Evolutionary conservation across 2,113 vertebrate genomes (phyloP), one percentile per base, ranked within the genome.

Genomic region (Montifringilla adamsi): DNA sequence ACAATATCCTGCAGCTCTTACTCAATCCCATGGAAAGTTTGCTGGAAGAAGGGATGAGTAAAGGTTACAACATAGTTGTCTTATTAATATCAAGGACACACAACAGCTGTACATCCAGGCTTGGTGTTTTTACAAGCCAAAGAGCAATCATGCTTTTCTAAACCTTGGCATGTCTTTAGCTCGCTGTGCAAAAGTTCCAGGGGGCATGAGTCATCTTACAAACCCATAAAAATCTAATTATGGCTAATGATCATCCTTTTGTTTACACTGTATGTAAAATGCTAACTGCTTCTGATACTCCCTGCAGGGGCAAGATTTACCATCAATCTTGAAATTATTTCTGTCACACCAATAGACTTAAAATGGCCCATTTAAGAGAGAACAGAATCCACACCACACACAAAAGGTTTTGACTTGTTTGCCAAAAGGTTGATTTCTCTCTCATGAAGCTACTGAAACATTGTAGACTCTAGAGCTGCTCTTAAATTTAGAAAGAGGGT

Each of bases 141-240:
- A 89, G 89, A 91, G 83, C 53, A 94, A 79, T 84, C 80, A 76
- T 1, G 11, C 56, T 96, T 88, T 73, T 64, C 86, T 91, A 85
- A 95, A 89, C 75, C 88, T 95, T 96, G 92, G 94, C 89, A 49
- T 35, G 66, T 50, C 85, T 95, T 63, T 56, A 90, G 91, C 63
- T 96, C 0, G 0, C 90, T 87, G 44, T 22, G 74, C 77, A 89
- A 41, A 58, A 92, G 53, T 95, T 96, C 85, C 94, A 82, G 67
- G 83, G 91, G 86, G 69, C 86, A 94, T 92, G 94, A 96, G 83
- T 96, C 95, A 94, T 86, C 70, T 82, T 80, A 92, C 68, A 95
- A 94, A 92, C 55, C 95, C 90, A 96, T 97, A 95, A 94, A 96
- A 97, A 70, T 83, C 90, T 81, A 89, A 96, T 96, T 96, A 96